Evolutionary conservation across 2,113 vertebrate species (phyloP).

Genomic region (Candoia aspera): DNA sequence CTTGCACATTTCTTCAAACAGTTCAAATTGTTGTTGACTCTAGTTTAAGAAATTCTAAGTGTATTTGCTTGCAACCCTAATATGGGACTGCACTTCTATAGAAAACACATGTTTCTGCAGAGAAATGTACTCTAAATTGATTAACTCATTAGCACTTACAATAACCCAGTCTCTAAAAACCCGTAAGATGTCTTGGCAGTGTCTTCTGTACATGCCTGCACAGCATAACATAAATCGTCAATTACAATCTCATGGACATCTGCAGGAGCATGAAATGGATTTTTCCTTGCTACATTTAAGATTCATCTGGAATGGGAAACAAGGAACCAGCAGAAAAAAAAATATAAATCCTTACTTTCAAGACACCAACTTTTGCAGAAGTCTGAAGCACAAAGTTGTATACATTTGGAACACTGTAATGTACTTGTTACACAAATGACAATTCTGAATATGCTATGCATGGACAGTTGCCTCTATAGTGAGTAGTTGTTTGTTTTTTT

Average conservation of each 20-base stretch:
- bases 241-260: background rate
- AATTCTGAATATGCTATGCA: background rate
- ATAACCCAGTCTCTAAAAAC: background rate
- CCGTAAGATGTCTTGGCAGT: background rate
- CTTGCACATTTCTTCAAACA: background rate
- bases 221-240: background rate
- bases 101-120: background rate
- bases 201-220: background rate
- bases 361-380: background rate
- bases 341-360: background rate
- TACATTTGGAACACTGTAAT: background rate
- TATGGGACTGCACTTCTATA: background rate
- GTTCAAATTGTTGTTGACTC: background rate
- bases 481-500: background rate
- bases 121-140: background rate
- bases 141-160: background rate
- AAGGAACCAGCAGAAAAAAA: background rate
- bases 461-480: background rate
- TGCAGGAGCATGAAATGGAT: background rate
- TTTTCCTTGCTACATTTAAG: background rate
- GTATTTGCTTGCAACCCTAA: background rate
- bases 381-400: background rate
- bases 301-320: background rate
- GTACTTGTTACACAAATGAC: background rate
- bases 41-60: background rate